Base-by-base conservation (phyloP, 2,797 vertebrate genomes). In the Anableps anableps region DNA sequence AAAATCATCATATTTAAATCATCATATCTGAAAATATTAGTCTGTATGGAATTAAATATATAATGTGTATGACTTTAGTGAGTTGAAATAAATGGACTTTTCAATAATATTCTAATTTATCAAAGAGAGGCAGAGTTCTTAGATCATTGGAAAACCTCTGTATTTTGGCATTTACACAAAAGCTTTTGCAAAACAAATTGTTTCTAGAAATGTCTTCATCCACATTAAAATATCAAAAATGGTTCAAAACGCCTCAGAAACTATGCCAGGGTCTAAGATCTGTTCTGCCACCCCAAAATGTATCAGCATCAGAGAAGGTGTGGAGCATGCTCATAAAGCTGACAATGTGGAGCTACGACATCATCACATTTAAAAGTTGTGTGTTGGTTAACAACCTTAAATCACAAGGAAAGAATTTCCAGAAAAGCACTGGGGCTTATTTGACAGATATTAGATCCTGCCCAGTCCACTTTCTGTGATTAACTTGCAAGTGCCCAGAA, bases 371-470 rank as follows among this genome's bases (percentile, higher is more conserved):
- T 26, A 68, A 26, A 68, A 41, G 1, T 11, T 68, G 19, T 68
- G 38, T 2, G 19, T 68, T 68, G 23, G 64, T 68, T 68, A 68
- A 14, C 36, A 14, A 68, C 26, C 26, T 2, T 2, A 71, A 71
- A 29, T 9, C 41, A 29, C 41, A 16, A 17, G n/a, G n/a, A 47
- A 17, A 87, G 66, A 75, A 68, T 70, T 51, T 88, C 80, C 74
- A 88, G 81, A 81, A 79, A 83, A 75, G 73, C 80, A 80, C 66
- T 82, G 38, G 74, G 79, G 48, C 48, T 45, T 55, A 29, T 83
- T 81, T 72, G 31, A 75, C 29, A 21, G 8, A 79, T 72, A 68
- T 74, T 68, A 70, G 26, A 84, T 70, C 51, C 17, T 19, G 36
- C 41, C 55, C n/a, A 43, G 38, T 51, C n/a, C 48, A 21, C 47